Base-by-base conservation (phyloP, 2,888 invertebrate species). In the Spatulosminthurus flaviceps region DNA sequence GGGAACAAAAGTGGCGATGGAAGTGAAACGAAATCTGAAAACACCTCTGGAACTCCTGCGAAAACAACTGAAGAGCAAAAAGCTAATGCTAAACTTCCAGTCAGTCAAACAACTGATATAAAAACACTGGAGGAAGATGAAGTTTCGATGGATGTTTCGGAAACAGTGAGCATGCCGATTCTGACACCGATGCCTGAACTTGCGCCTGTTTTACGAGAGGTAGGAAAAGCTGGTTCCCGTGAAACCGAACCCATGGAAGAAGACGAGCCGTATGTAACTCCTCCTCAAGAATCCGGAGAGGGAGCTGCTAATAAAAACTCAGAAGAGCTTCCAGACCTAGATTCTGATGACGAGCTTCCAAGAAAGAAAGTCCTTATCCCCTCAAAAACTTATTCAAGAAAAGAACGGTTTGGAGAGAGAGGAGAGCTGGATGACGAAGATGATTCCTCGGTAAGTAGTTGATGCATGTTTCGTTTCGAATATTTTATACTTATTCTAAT, bases 351-450 rank as follows among this genome's bases (percentile, higher is more conserved):
- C 9, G 71, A 41, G 11, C 74, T 42, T 19, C 28, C n/a, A 60
- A 66, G 73, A 28, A 77, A 71, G 22, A 75, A 61, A 22, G 75
- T 72, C 26, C 64, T 70, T 24, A 41, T 73, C 24, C 73, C 77
- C 21, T 51, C 77, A 0, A 72, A 79, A 61, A 78, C 72, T 34
- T 61, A 78, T 60, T 71, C 79, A 19, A 72, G 71, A 64, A 73
- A 76, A 60, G 67, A 77, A 69, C 19, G 75, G 21, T 42, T n/a
- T 21, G 34, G 66, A 22, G 76, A 76, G 19, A 34, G 34, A 22
- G 24, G 29, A 19, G 43, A 66, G 2, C 24, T 67, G 7, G 76
- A 76, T 16, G 76, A 76, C 21, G 75, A 75, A 16, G 75, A 64
- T 9, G 67, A 76, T 67, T 66, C 76, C 42, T 64, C 64, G 19